These are phyloP conservation scores for Lasioglossum malachurum DNA, from an alignment of 2,888 invertebrate genomes.

Conservation along the genomic window DNA sequence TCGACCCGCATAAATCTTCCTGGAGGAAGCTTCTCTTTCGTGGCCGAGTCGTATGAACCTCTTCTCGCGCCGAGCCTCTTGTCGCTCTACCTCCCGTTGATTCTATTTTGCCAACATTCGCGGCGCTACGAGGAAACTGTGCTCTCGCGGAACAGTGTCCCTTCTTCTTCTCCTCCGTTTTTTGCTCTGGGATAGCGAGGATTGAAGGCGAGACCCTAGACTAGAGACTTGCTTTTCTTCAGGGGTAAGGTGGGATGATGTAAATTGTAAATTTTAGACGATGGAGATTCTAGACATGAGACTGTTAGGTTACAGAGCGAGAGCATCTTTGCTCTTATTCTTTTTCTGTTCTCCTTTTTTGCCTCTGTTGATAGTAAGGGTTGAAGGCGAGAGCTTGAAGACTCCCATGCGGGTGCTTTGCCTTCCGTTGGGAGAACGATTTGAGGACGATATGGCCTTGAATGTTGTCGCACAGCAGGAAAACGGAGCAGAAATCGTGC, in stretches of 20 bases:
- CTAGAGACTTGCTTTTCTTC: background rate
- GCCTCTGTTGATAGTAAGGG: too few relatives aligned
- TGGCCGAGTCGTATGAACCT: slow-evolving; percentile 2
- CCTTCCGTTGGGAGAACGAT: too few relatives aligned
- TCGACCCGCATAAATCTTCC: slow-evolving; percentile 70
- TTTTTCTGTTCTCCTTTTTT: too few relatives aligned
- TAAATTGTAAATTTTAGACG: background rate
- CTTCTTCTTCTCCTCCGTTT: background rate
- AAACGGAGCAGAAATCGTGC: background rate
- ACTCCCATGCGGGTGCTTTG: too few relatives aligned
- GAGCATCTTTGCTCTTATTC: too few relatives aligned
- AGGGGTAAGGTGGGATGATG: background rate
- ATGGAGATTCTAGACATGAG: background rate
- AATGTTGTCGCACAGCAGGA: background rate
- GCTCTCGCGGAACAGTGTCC: background rate
- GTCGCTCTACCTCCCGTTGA: slow-evolving; percentile 41
- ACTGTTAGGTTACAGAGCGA: too few relatives aligned
- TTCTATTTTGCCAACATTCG: slow-evolving; percentile 57
- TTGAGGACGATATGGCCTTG: background rate
- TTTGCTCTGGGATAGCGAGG: background rate
- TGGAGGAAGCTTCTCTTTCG: background rate
- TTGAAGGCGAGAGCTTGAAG: too few relatives aligned
- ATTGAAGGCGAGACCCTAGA: background rate
- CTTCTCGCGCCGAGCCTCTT: background rate
- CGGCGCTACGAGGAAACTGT: background rate